Evolutionary conservation across 2,797 vertebrate genomes (phyloP), one percentile per base, ranked within the genome.

Genomic region (Melanotaenia trifasciata): DNA sequence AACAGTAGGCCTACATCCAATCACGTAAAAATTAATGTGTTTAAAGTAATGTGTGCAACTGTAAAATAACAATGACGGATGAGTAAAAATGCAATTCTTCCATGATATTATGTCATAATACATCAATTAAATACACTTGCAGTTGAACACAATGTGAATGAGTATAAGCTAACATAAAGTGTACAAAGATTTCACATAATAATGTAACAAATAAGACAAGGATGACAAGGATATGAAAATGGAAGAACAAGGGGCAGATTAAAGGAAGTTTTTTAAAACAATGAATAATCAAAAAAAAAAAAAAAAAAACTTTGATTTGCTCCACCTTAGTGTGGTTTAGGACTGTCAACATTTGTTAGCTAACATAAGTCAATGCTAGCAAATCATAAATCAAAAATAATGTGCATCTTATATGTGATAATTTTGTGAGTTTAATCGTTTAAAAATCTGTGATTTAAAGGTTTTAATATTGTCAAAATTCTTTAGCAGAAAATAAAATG

Each of bases 71-170:
- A 30, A 51, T 67, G 63, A 3, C 3, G 4, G 8, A 38, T 18
- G 22, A 24, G 47, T 53, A 32, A 66, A 68, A 50, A 32, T 5
- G 38, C 0, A 7, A 22, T 10, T 1, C 3, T 51, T 57, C 10
- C 7, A 57, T 59, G n/a, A 38, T 51, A 68, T 64, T 70, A 40
- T 63, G 58, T 38, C 16, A 70, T 63, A 26, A 50, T 64, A 40
- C 0, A 30, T n/a, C 9, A 50, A n/a, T n/a, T 8, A 50, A 50
- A 43, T 43, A 43, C 9, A 43, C 16, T 14, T 43, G 40, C 40
- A 2, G 5, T 5, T 45, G 43, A 45, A 20, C 16, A 45, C 18
- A 20, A 45, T 45, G 43, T 45, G 43, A 45, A 45, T 45, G n/a
- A 22, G 22, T 22, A 22, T 3, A 51, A 51, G n/a, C 8, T 51